Conservation (phyloP, 2,113 vertebrate genomes). For the Lepus europaeus region DNA sequence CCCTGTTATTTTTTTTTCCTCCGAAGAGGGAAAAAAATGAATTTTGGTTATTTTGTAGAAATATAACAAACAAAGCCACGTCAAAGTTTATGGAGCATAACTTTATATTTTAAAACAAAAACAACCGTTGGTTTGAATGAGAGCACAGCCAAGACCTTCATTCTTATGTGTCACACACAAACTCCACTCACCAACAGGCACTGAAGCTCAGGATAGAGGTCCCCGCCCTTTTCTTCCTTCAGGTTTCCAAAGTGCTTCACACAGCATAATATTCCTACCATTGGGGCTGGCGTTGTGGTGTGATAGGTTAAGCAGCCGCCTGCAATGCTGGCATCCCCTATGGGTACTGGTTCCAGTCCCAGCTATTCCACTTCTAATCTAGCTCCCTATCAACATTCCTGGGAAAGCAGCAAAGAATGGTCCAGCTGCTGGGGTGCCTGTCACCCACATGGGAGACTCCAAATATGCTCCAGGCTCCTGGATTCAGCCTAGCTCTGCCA, state of each 20-base stretch:
- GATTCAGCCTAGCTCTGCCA: no score
- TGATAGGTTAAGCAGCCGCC: no score
- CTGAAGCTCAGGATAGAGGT: neutral
- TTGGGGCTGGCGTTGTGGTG: no score
- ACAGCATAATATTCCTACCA: no score
- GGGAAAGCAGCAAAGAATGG: no score
- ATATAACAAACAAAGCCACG: neutral
- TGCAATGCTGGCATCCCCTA: no score
- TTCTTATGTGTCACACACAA: neutral
- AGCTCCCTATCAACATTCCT: no score
- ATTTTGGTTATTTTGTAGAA: constrained; percentile 6
- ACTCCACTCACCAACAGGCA: neutral
- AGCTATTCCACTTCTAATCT: no score
- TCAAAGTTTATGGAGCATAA: neutral
- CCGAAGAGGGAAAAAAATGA: neutral
- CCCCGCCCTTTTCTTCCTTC: neutral
- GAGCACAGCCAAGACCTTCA: neutral
- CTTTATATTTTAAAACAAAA: neutral
- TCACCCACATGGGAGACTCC: no score
- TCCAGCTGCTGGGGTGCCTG: no score
- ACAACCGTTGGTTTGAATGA: neutral
- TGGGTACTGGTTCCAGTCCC: no score
- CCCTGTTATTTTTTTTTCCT: neutral
- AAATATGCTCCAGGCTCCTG: no score
- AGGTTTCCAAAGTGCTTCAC: neutral